phyloP scores from a whole-genome alignment of 1,140 invertebrate genomes.

The Drosophila oshimai region DNA sequence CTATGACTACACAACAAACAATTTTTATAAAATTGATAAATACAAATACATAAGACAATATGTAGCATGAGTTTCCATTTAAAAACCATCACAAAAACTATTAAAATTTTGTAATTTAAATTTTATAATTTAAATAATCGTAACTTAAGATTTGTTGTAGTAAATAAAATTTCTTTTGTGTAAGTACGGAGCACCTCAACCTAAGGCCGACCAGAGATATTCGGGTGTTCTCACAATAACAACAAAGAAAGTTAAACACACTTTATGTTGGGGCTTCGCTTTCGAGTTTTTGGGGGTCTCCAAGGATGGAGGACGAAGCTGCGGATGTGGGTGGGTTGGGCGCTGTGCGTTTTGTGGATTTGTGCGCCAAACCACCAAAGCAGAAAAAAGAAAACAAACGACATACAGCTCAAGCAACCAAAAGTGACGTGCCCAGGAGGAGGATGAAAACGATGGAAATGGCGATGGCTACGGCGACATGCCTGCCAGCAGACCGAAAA shows the following conservation, averaged over 20 bases:
- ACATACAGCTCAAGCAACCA: slow-evolving; percentile 50
- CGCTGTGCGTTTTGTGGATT: slow-evolving; percentile 47
- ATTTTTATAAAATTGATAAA: too few relatives aligned
- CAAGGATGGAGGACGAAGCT: neutral
- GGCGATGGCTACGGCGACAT: slow-evolving; percentile 31
- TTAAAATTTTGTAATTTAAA: too few relatives aligned
- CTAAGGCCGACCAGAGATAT: slow-evolving; percentile 60
- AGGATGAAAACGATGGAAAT: slow-evolving; percentile 19
- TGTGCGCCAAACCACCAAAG: slow-evolving; percentile 54
- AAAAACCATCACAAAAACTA: too few relatives aligned
- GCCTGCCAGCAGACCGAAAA: slow-evolving; percentile 42
- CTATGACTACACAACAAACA: neutral
- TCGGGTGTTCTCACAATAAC: slow-evolving; percentile 38
- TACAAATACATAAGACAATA: neutral
- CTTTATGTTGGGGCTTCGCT: slow-evolving; percentile 59
- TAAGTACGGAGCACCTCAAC: slow-evolving; percentile 29
- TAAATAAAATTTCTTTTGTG: neutral
- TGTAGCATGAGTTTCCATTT: too few relatives aligned
- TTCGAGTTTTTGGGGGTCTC: slow-evolving; percentile 19
- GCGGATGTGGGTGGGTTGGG: slow-evolving; percentile 2
- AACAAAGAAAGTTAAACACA: slow-evolving; percentile 71
- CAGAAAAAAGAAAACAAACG: slow-evolving; percentile 62
- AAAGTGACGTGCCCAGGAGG: slow-evolving; percentile 73
- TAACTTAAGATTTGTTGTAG: too few relatives aligned
- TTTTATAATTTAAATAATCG: too few relatives aligned